These are phyloP conservation scores for Cherax destructor DNA, from an alignment of 1,140 invertebrate genomes.

Conservation along the genomic window DNA sequence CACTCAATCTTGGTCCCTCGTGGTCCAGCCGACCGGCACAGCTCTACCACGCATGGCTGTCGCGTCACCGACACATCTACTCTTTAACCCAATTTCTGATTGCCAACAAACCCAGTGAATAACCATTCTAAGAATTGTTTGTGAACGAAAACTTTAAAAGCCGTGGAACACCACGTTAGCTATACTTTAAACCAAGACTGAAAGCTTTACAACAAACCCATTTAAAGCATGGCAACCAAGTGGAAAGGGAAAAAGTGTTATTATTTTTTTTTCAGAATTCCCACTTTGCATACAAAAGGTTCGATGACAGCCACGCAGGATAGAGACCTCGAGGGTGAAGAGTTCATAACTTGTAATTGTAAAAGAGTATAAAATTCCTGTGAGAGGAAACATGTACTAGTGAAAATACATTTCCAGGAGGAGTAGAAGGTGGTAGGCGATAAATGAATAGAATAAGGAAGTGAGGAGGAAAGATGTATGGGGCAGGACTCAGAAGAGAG, in stretches of 20 bases:
- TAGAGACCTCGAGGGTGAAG: not conserved
- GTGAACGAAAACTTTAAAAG: too few relatives aligned
- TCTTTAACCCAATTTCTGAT: not conserved
- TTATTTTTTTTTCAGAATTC: not conserved
- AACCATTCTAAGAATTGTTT: not conserved
- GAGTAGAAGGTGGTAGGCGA: not conserved
- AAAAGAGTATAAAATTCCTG: slow-evolving; percentile 8
- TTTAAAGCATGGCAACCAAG: too few relatives aligned
- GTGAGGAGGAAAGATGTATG: too few relatives aligned
- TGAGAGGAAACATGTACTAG: not conserved
- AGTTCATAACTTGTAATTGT: not conserved
- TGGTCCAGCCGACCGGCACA: not conserved
- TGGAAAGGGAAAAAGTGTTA: too few relatives aligned
- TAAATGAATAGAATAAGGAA: too few relatives aligned
- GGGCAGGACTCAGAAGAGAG: too few relatives aligned
- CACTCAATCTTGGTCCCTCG: slow-evolving; percentile 5
- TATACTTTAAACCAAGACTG: too few relatives aligned
- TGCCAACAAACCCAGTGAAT: not conserved
- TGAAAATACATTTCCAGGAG: not conserved
- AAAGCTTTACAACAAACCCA: too few relatives aligned
- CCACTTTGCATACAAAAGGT: not conserved
- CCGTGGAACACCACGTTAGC: too few relatives aligned
- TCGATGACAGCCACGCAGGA: not conserved
- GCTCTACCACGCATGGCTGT: slow-evolving; percentile 6
- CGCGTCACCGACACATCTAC: not conserved